A percentile compares a stretch with the other conserved stretches of the same genome.
These are phyloP conservation scores for Drosophila testacea DNA, from an alignment of 2,888 invertebrate species.

Conservation along the genomic window DNA sequence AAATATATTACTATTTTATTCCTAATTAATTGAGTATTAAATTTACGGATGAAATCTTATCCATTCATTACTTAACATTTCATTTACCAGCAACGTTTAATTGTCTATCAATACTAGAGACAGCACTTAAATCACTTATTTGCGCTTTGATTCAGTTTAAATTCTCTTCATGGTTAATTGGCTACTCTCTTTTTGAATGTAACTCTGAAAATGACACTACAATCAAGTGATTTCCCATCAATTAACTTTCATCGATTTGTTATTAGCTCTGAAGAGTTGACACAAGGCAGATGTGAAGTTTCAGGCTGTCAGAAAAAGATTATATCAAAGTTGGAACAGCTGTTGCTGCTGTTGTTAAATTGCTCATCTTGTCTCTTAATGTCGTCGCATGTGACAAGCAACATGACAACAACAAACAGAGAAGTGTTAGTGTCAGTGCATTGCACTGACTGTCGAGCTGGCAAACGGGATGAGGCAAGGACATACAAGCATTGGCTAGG, in stretches of 20 bases:
- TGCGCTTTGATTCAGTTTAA: too few relatives aligned
- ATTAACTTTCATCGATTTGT: background rate
- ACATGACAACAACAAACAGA: slow-evolving; percentile 26
- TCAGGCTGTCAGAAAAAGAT: slow-evolving; percentile 1
- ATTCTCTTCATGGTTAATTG: too few relatives aligned
- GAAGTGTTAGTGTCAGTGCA: slow-evolving; percentile 14
- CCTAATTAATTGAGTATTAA: too few relatives aligned
- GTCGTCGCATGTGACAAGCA: slow-evolving; percentile 35
- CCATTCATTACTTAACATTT: too few relatives aligned
- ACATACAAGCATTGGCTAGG: slow-evolving; percentile 13
- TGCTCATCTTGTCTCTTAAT: slow-evolving; percentile 13
- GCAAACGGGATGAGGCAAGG: slow-evolving; percentile 1
- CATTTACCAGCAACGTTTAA: too few relatives aligned
- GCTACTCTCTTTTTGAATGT: too few relatives aligned
- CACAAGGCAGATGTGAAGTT: background rate
- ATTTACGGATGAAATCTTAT: too few relatives aligned
- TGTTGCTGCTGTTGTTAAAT: slow-evolving; percentile 9
- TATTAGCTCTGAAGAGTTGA: background rate
- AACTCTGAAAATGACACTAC: too few relatives aligned
- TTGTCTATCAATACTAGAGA: too few relatives aligned
- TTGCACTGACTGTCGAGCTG: slow-evolving; percentile 13
- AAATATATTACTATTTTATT: too few relatives aligned
- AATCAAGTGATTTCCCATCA: background rate
- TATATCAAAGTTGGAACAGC: slow-evolving; percentile 15
- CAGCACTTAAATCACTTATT: too few relatives aligned